These are phyloP conservation scores for Bovichtus diacanthus DNA, from an alignment of 2,797 vertebrate species.

Conservation along the genomic window DNA sequence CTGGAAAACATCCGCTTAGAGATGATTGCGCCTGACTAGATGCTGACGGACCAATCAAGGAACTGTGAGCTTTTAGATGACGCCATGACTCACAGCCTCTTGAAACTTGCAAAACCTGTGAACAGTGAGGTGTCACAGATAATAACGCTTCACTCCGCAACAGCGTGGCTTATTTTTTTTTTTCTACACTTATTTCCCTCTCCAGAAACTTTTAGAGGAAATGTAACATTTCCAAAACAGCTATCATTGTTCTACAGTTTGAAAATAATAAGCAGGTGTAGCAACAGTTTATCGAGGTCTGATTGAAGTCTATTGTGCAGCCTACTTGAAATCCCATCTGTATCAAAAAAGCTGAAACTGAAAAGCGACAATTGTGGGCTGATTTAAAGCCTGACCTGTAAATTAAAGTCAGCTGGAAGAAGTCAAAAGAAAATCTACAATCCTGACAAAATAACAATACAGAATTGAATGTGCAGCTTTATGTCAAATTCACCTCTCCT, in stretches of 20 bases:
- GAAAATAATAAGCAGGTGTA: neutral
- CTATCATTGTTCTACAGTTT: neutral
- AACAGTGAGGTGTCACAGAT: neutral
- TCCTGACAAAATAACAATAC: neutral
- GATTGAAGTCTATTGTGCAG: neutral
- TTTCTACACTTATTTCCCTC: no score
- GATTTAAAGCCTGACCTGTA: neutral
- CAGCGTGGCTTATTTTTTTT: neutral
- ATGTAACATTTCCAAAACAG: neutral
- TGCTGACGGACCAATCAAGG: neutral
- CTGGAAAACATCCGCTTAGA: slow-evolving; percentile 7
- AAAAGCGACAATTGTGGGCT: neutral
- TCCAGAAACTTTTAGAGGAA: slow-evolving; percentile 16
- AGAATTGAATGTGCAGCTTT: neutral
- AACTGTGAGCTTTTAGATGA: neutral
- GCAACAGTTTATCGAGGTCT: neutral
- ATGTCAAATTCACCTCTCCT: slow-evolving; percentile 4
- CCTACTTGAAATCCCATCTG: neutral
- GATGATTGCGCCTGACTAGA: slow-evolving; percentile 15
- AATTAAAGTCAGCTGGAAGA: neutral
- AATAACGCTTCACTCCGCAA: neutral
- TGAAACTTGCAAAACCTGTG: neutral
- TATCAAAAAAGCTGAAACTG: neutral
- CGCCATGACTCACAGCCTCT: neutral
- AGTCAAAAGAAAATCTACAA: slow-evolving; percentile 10